These are phyloP conservation scores for Digitonthophagus gazella DNA, from an alignment of 2,888 invertebrate species.

Conservation along the genomic window DNA sequence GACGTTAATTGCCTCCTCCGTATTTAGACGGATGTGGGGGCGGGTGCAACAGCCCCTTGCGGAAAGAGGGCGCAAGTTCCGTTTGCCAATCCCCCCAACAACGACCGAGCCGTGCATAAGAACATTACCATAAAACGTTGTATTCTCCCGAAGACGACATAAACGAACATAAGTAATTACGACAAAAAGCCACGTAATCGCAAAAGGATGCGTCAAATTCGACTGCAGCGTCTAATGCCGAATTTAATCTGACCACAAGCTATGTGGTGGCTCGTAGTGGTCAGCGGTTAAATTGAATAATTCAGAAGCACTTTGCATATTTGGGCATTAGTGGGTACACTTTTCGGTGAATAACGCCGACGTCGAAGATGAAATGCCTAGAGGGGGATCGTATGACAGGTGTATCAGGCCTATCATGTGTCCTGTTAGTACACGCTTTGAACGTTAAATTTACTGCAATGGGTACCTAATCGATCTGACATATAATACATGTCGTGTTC, in stretches of 20 bases:
- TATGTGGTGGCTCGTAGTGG: not conserved
- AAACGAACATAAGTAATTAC: not conserved
- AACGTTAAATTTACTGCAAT: not conserved
- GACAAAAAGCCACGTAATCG: too few species aligned
- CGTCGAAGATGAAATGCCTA: not conserved
- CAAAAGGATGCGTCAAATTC: not conserved
- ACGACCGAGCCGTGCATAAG: too few species aligned
- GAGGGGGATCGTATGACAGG: not conserved
- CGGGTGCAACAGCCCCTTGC: not conserved
- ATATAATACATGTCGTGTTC: not conserved
- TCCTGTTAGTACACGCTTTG: too few species aligned
- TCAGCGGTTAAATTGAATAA: not conserved
- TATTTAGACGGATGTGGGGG: constrained; percentile 8
- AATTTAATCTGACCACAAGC: not conserved
- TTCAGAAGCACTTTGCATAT: not conserved
- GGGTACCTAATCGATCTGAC: not conserved
- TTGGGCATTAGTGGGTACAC: not conserved
- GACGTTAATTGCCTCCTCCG: constrained; percentile 19
- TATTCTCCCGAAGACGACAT: not conserved
- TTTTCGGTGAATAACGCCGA: not conserved
- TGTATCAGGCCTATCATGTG: not conserved
- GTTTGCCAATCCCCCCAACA: not conserved
- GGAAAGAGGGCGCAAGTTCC: not conserved
- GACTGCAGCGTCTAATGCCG: not conserved
- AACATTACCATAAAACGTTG: too few species aligned